Conservation (phyloP, 2,113 vertebrate species). For the Apaloderma vittatum region DNA sequence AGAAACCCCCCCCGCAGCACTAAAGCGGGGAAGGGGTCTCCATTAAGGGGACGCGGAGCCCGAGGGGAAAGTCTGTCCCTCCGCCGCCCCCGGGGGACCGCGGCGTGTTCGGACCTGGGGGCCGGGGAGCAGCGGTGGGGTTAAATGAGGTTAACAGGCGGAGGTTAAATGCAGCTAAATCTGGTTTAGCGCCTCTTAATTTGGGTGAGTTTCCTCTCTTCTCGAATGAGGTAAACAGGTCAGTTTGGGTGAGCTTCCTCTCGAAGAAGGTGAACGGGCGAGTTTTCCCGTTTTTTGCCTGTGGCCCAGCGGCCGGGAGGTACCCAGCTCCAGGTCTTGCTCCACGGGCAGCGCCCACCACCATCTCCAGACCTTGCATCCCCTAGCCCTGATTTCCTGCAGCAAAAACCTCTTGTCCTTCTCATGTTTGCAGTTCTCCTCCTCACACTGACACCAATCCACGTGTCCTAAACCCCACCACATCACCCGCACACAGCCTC, state of each 20-base stretch:
- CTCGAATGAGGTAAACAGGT: conserved; percentile 30
- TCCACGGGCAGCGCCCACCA: neutral
- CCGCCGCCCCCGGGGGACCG: neutral
- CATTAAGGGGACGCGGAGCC: accelerated
- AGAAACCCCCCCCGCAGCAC: neutral
- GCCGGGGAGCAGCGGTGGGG: neutral
- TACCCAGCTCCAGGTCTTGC: neutral
- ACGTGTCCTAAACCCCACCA: neutral
- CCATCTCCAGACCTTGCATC: neutral
- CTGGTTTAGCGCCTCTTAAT: neutral
- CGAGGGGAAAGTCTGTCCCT: neutral
- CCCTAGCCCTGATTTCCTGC: neutral
- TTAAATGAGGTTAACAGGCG: neutral
- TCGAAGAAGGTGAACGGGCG: neutral
- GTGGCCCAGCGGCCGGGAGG: accelerated
- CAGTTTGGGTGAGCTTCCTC: neutral
- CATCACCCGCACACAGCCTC: accelerated
- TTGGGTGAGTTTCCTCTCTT: conserved; percentile 25
- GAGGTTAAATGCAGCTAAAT: conserved; percentile 14
- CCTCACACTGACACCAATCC: neutral
- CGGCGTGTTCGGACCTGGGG: neutral
- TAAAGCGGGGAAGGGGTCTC: neutral
- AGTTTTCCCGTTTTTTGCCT: neutral
- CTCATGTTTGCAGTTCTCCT: neutral
- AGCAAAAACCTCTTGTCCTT: neutral